These are phyloP conservation scores for Gonatopus flavifemur DNA, from an alignment of 1,140 invertebrate genomes.

Conservation along the genomic window DNA sequence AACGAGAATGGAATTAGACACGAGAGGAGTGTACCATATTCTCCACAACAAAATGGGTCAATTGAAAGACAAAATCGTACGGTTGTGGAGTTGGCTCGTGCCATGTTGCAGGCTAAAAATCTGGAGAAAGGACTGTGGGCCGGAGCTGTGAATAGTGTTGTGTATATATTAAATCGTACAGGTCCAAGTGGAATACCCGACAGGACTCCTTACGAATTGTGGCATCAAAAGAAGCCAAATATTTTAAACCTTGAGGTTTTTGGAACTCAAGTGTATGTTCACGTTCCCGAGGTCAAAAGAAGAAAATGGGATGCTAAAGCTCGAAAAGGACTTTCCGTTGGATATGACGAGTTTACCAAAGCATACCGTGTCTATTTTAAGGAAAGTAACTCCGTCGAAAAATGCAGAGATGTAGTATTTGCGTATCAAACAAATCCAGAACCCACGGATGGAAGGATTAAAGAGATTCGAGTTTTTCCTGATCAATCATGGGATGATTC, in stretches of 20 bases:
- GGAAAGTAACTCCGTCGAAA: not conserved
- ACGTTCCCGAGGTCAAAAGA: not conserved
- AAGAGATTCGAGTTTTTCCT: too few species aligned
- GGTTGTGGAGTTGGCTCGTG: not conserved
- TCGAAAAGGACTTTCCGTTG: not conserved
- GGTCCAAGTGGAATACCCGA: not conserved
- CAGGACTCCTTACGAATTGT: not conserved
- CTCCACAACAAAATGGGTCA: not conserved
- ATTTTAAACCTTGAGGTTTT: not conserved
- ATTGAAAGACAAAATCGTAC: not conserved
- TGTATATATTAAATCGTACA: not conserved
- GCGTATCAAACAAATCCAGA: too few species aligned
- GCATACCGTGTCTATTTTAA: not conserved
- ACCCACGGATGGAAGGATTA: too few species aligned
- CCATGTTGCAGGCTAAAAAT: not conserved
- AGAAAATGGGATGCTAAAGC: constrained; percentile 9
- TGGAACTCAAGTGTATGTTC: not conserved
- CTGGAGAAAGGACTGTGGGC: not conserved
- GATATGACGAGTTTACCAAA: not conserved
- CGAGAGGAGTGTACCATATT: not conserved
- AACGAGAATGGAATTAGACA: not conserved
- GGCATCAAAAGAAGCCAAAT: not conserved
- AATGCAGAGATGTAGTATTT: not conserved
- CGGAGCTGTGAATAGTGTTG: too few species aligned
- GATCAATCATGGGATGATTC: too few species aligned